Evolutionary conservation across 2,797 vertebrate genomes (phyloP).

Genomic region (Hemitrygon akajei): DNA sequence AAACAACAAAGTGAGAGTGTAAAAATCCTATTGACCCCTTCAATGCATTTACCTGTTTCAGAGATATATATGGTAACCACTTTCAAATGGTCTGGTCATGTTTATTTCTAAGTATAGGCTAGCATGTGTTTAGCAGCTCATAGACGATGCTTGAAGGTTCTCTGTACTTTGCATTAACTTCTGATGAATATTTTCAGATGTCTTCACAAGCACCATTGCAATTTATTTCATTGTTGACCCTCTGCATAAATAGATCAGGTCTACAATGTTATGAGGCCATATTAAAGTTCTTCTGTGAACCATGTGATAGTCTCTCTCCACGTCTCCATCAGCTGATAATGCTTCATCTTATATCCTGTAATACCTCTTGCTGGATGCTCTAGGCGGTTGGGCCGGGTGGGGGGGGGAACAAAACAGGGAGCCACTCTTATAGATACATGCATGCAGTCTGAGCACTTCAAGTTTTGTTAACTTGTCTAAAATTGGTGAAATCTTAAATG

Average conservation of each 20-base stretch:
- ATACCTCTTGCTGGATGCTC: background rate
- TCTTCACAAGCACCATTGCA: background rate
- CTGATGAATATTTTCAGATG: background rate
- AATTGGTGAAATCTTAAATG: too few relatives aligned
- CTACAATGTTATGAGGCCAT: background rate
- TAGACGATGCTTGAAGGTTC: background rate
- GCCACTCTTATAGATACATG: too few relatives aligned
- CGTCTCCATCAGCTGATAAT: background rate
- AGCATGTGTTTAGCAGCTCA: background rate
- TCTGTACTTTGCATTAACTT: background rate
- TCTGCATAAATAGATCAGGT: background rate
- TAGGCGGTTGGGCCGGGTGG: too few relatives aligned
- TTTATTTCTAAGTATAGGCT: background rate
- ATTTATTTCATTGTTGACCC: background rate
- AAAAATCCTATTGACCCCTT: too few relatives aligned
- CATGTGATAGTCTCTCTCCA: background rate
- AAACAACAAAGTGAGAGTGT: background rate
- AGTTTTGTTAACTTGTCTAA: too few relatives aligned
- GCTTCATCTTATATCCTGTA: background rate
- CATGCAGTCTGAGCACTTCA: too few relatives aligned
- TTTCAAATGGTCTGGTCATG: background rate
- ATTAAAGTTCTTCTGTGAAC: background rate
- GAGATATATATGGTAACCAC: background rate
- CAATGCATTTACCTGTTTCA: background rate
- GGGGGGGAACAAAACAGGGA: too few relatives aligned